Conservation (phyloP, 2,888 invertebrate species). For the Tipula unca region DNA sequence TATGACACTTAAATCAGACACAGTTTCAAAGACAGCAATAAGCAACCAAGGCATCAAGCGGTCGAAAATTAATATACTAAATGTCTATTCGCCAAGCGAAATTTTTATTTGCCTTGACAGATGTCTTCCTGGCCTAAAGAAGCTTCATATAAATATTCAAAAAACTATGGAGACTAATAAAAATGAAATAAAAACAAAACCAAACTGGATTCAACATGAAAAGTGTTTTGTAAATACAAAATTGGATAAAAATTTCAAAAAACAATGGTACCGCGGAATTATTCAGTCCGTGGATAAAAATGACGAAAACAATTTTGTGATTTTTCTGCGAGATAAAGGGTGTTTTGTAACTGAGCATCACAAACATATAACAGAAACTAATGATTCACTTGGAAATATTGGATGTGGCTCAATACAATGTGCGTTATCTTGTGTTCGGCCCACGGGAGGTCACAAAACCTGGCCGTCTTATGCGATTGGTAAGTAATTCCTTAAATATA, state of each 20-base stretch:
- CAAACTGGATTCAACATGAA: slow-evolving; percentile 47
- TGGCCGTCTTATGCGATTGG: slow-evolving; percentile 45
- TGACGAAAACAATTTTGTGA: slow-evolving; percentile 37
- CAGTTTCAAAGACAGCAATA: background rate
- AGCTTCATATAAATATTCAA: slow-evolving; percentile 49
- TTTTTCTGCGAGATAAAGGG: slow-evolving; percentile 57
- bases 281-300: slow-evolving; percentile 38
- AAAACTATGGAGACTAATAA: slow-evolving; percentile 25
- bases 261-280: slow-evolving; percentile 56
- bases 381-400: slow-evolving; percentile 44
- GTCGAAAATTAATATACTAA: background rate
- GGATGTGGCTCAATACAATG: slow-evolving; percentile 56
- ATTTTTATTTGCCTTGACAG: slow-evolving; percentile 51
- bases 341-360: background rate
- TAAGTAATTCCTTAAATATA: slow-evolving; percentile 44
- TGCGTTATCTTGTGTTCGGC: slow-evolving; percentile 57
- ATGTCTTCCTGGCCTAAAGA: slow-evolving; percentile 42
- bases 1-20: background rate
- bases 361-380: slow-evolving; percentile 39
- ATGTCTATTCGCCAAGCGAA: slow-evolving; percentile 42
- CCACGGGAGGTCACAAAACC: slow-evolving; percentile 51
- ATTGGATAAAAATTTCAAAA: slow-evolving; percentile 42
- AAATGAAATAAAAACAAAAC: background rate
- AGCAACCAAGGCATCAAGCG: background rate
- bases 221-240: slow-evolving; percentile 44